Conservation (phyloP, 2,113 vertebrate species). For the Manacus vitellinus region DNA sequence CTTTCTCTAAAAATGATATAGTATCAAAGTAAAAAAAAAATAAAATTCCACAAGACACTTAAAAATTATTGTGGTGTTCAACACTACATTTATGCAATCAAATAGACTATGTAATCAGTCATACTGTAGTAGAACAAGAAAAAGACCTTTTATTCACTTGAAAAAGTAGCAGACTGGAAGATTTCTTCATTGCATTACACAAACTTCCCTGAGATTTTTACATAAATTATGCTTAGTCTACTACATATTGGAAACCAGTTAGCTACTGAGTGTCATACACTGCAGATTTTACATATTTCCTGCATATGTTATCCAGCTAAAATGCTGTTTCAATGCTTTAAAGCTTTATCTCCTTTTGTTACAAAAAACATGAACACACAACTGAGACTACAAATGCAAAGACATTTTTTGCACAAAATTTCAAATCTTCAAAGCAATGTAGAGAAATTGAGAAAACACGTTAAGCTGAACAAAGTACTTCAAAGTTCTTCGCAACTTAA, state of each 20-base stretch:
- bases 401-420: slow-evolving; percentile 20
- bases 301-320: slow-evolving; percentile 35
- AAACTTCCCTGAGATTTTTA: slow-evolving; percentile 67
- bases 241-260: slow-evolving; percentile 37
- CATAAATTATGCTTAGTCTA: slow-evolving; percentile 59
- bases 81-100: slow-evolving; percentile 18
- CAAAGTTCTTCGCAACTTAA: background rate
- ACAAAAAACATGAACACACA: background rate
- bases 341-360: slow-evolving; percentile 41
- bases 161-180: slow-evolving; percentile 65
- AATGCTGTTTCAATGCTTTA: slow-evolving; percentile 55
- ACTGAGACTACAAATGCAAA: slow-evolving; percentile 32
- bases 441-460: slow-evolving; percentile 9
- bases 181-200: slow-evolving; percentile 66
- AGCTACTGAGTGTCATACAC: slow-evolving; percentile 27
- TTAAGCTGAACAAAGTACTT: slow-evolving; percentile 30
- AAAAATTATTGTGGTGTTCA: slow-evolving; percentile 26
- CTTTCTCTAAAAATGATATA: background rate
- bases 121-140: slow-evolving; percentile 34
- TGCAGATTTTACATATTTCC: slow-evolving; percentile 32
- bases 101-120: slow-evolving; percentile 23
- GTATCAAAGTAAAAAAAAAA: background rate
- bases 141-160: slow-evolving; percentile 55
- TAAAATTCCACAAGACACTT: background rate
- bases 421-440: slow-evolving; percentile 34